phyloP scores from a whole-genome alignment of 2,113 vertebrate genomes.

The Mohoua ochrocephala region DNA sequence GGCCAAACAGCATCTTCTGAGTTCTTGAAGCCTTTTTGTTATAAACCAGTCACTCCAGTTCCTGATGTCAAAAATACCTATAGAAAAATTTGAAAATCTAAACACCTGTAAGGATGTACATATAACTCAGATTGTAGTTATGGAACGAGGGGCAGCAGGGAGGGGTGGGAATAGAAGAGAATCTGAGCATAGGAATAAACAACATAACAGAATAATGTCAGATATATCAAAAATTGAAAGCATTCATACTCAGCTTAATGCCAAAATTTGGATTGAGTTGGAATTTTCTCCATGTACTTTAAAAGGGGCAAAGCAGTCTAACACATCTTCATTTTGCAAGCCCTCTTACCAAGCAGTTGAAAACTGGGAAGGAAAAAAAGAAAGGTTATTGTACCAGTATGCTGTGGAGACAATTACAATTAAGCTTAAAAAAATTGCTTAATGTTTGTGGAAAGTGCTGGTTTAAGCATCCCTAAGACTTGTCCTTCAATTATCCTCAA shows the following conservation, averaged over 20 bases:
- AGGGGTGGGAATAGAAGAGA: background rate
- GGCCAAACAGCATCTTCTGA: background rate
- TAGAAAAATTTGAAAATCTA: background rate
- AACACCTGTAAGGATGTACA: background rate
- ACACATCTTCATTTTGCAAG: background rate
- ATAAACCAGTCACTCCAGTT: background rate
- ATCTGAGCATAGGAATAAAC: background rate
- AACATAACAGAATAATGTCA: background rate
- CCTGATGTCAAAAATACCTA: background rate
- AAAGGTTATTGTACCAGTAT: background rate
- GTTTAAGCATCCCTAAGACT: background rate
- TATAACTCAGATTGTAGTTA: background rate
- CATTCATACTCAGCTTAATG: background rate
- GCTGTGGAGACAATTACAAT: background rate
- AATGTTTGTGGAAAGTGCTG: background rate
- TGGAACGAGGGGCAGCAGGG: fast-evolving
- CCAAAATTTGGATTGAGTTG: background rate
- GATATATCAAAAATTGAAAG: background rate
- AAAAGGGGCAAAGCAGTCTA: background rate
- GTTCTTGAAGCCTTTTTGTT: background rate
- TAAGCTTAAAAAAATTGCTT: background rate
- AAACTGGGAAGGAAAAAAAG: background rate
- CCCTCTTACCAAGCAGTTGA: background rate
- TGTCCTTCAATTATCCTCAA: background rate
- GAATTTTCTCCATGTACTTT: background rate